phyloP scores from a whole-genome alignment of 2,888 invertebrate species.

The Sinelater perroti region DNA sequence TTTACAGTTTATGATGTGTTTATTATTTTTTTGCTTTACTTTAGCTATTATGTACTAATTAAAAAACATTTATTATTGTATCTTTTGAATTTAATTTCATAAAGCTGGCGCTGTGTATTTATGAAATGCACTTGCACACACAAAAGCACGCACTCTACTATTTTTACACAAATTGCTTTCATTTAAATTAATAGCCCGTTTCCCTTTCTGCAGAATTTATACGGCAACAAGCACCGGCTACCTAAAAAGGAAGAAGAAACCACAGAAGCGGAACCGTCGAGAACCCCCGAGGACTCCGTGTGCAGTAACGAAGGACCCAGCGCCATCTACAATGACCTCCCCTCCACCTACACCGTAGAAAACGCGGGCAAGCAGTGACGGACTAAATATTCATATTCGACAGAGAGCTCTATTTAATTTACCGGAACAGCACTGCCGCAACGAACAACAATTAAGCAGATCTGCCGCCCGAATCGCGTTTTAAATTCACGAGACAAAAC shows the following conservation, averaged over 20 bases:
- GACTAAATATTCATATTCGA: slow-evolving; percentile 3
- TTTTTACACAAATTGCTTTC: no score
- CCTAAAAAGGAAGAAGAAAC: slow-evolving; percentile 72
- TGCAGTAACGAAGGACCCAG: slow-evolving; percentile 88
- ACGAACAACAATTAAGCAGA: slow-evolving; percentile 3
- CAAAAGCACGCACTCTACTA: no score
- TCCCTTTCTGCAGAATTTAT: slow-evolving; percentile 72
- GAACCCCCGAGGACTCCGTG: slow-evolving; percentile 90
- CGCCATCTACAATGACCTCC: slow-evolving; percentile 69
- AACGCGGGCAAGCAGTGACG: slow-evolving; percentile 36
- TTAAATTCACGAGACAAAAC: neutral
- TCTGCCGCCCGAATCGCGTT: neutral
- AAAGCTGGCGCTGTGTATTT: no score
- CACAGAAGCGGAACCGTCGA: slow-evolving; percentile 81
- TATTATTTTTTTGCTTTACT: no score
- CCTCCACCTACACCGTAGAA: slow-evolving; percentile 51
- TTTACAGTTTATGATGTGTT: no score
- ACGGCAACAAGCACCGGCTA: slow-evolving; percentile 72
- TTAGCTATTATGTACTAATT: no score
- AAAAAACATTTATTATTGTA: no score
- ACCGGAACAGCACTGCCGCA: neutral
- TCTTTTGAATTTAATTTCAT: no score
- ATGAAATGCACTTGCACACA: no score
- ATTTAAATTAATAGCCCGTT: slow-evolving; percentile 15
- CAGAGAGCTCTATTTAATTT: neutral